These are phyloP conservation scores for Gouania willdenowi DNA, from an alignment of 2,797 vertebrate genomes.

Conservation along the genomic window DNA sequence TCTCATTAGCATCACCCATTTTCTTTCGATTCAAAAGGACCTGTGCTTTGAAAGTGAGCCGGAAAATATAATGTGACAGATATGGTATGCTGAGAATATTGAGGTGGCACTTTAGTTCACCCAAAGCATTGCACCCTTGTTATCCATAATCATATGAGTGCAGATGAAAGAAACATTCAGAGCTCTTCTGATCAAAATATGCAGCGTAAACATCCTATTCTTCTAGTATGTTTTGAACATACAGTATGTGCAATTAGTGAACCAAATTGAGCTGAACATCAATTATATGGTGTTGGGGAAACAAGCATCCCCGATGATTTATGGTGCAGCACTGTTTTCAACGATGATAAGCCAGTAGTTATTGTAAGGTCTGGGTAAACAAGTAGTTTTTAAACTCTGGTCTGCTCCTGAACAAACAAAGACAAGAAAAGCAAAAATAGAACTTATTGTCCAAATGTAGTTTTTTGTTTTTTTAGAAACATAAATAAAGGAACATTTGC, in stretches of 20 bases:
- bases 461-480: too few relatives aligned
- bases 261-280: constrained; percentile 67
- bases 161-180: constrained; percentile 25
- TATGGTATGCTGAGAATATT: constrained; percentile 19
- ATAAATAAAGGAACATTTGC: too few relatives aligned
- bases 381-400: constrained; percentile 48
- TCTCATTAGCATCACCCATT: constrained; percentile 33
- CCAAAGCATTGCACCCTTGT: constrained; percentile 29
- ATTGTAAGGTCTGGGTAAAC: constrained; percentile 61
- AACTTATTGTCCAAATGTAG: not conserved
- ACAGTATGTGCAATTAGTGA: constrained; percentile 66
- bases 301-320: constrained; percentile 58
- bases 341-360: constrained; percentile 46
- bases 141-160: constrained; percentile 49
- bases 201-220: constrained; percentile 48
- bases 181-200: constrained; percentile 35
- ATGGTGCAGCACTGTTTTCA: constrained; percentile 49
- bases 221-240: constrained; percentile 65
- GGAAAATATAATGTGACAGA: constrained; percentile 32
- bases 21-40: constrained; percentile 28
- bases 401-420: constrained; percentile 27
- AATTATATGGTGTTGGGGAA: constrained; percentile 62
- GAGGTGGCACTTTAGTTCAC: constrained; percentile 48
- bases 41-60: constrained; percentile 21
- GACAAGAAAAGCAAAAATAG: constrained; percentile 8